Base-by-base conservation (phyloP, 1,140 invertebrate genomes). In the Platorchestia sp. region DNA sequence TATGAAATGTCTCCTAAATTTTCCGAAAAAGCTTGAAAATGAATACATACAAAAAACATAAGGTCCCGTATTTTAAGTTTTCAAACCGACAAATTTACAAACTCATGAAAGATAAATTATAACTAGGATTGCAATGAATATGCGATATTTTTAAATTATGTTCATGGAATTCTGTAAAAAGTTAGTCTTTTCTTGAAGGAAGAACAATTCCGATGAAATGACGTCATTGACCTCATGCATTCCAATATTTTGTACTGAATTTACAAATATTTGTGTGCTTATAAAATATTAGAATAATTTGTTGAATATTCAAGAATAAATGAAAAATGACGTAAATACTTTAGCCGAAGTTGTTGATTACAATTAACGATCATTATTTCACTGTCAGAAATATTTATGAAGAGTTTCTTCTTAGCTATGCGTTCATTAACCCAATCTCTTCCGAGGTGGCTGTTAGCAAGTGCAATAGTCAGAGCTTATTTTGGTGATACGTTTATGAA, bases 181-280 rank as follows among this genome's bases (percentile, higher is more conserved):
- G 36, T 75, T 14, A 75, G 27, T 75, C 14, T 75, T 75, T 40
- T n/a, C 45, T 10, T 93, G 7, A 45, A 93, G 5, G 91, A 93
- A 93, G 91, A 44, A 41, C 45, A 93, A 93, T 93, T 93, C 91
- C 91, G 91, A 93, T 93, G 91, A 93, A 93, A 93, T 93, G 91
- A 93, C 91, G 91, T 93, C 91, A 93, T 93, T 93, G 44, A 93
- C 91, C 45, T 44, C 43, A 93, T n/a, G 10, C 3, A 6, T 93
- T 93, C 91, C 91, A 93, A 93, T 93, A 45, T 93, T 93, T 36
- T 93, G 1, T 10, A 75, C 59, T 75, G 36, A 75, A 22, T 75
- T 75, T 36, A 75, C 10, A n/a, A n/a, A n/a, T n/a, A n/a, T n/a
- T 89, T 89, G 53, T 75, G 53, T 16, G 53, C 14, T 75, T 16